These are phyloP conservation scores for Cheirogaleus major DNA, from an alignment of 2,797 vertebrate genomes.

Conservation along the genomic window DNA sequence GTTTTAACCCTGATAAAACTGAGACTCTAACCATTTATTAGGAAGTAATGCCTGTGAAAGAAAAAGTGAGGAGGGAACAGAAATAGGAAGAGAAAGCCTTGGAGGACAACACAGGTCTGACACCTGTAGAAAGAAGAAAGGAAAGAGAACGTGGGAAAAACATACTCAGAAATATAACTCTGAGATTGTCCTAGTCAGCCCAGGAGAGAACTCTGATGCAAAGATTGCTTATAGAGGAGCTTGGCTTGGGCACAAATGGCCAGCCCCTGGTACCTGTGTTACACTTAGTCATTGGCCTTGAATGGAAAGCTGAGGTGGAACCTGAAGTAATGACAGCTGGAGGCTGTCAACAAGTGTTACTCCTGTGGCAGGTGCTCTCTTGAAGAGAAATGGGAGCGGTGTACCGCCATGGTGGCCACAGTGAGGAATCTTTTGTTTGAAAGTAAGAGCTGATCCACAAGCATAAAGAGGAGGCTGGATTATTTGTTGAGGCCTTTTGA, in stretches of 20 bases:
- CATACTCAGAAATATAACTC: background rate
- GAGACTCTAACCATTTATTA: background rate
- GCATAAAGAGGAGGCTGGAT: background rate
- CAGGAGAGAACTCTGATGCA: background rate
- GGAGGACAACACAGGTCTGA: background rate
- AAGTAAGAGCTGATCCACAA: background rate
- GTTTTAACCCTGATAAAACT: background rate
- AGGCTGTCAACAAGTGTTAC: background rate
- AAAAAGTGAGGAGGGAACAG: background rate
- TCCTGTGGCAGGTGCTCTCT: background rate
- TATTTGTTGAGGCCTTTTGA: background rate
- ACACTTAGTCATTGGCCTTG: background rate
- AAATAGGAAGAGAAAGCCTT: background rate
- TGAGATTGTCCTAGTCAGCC: background rate
- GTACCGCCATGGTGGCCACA: background rate
- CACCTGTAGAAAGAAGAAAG: background rate
- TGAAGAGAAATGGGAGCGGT: background rate
- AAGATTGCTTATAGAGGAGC: fast-evolving
- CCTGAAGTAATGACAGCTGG: background rate
- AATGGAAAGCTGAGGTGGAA: background rate
- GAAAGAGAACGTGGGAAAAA: background rate
- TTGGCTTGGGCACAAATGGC: background rate
- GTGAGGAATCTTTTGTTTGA: background rate
- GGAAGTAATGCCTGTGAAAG: background rate
- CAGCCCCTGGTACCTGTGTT: background rate